phyloP scores from a whole-genome alignment of 1,140 invertebrate species.

The Drosophila grimshawi region DNA sequence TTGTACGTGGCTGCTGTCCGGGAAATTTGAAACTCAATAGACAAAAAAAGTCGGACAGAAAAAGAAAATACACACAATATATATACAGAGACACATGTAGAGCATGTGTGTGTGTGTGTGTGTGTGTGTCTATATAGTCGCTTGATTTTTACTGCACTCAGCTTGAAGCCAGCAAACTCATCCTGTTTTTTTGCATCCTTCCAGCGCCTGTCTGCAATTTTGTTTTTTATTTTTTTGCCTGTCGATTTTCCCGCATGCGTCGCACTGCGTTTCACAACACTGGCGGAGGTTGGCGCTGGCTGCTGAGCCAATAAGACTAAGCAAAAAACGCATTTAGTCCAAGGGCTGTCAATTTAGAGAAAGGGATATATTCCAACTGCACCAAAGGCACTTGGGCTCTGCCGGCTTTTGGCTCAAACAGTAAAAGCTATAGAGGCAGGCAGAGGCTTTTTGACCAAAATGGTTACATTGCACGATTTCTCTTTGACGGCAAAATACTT shows the following conservation, averaged over 20 bases:
- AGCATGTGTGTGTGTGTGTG: too few relatives aligned
- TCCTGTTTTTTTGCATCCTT: conserved; percentile 31
- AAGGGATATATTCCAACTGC: not conserved
- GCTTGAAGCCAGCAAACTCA: conserved; percentile 37
- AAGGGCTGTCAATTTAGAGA: conserved; percentile 40
- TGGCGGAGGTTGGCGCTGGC: not conserved
- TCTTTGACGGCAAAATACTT: not conserved
- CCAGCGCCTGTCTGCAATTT: conserved; percentile 66
- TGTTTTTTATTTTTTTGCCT: conserved; percentile 39
- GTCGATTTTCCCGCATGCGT: conserved; percentile 70
- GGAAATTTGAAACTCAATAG: conserved; percentile 82
- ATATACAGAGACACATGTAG: conserved; percentile 15
- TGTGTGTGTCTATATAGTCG: conserved; percentile 44
- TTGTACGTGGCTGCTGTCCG: conserved; percentile 64
- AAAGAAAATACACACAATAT: conserved; percentile 62
- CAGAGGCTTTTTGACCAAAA: conserved; percentile 4
- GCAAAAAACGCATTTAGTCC: conserved; percentile 77
- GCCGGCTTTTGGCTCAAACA: conserved; percentile 1
- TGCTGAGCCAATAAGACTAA: conserved; percentile 70
- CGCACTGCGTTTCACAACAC: conserved; percentile 59
- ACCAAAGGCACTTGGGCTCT: not conserved
- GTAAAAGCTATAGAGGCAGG: not conserved
- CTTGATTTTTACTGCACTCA: conserved; percentile 82
- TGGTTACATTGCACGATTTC: conserved; percentile 22
- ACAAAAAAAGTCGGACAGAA: conserved; percentile 71